phyloP scores from a whole-genome alignment of 2,113 vertebrate genomes.

The Poeciliopsis prolifica region DNA sequence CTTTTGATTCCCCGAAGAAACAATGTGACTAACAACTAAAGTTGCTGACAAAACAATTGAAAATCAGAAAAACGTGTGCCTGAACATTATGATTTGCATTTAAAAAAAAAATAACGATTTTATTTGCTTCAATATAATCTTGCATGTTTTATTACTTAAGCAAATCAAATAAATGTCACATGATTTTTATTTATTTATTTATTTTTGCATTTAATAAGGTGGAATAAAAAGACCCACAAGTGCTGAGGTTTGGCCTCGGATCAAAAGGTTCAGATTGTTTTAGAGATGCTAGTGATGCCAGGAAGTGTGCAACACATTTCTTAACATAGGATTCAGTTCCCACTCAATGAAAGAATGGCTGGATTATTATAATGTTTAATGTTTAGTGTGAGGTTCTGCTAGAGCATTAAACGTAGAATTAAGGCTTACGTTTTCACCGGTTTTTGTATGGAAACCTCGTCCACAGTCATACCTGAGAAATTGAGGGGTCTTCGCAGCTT shows the following conservation, averaged over 20 bases:
- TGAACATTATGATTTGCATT: too few species aligned
- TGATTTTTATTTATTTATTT: too few species aligned
- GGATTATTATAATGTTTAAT: not conserved
- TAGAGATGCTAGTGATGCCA: not conserved
- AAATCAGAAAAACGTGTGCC: too few species aligned
- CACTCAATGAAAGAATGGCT: not conserved
- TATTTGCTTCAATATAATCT: too few species aligned
- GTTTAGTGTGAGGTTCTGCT: not conserved
- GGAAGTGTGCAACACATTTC: not conserved
- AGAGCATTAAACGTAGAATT: not conserved
- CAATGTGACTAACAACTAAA: not conserved
- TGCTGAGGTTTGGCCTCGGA: too few species aligned
- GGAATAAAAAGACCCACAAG: too few species aligned
- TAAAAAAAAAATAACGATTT: too few species aligned
- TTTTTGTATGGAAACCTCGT: not conserved
- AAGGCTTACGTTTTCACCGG: not conserved
- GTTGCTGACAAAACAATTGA: not conserved
- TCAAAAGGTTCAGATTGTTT: too few species aligned
- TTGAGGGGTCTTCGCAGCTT: conserved; percentile 82
- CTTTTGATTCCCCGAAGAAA: not conserved
- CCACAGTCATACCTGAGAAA: conserved; percentile 82
- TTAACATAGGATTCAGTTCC: not conserved
- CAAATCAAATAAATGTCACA: too few species aligned
- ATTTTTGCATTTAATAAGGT: too few species aligned
- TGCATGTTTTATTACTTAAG: too few species aligned